Base-by-base conservation (phyloP, 2,113 vertebrate species). In the Meleagris gallopavo region DNA sequence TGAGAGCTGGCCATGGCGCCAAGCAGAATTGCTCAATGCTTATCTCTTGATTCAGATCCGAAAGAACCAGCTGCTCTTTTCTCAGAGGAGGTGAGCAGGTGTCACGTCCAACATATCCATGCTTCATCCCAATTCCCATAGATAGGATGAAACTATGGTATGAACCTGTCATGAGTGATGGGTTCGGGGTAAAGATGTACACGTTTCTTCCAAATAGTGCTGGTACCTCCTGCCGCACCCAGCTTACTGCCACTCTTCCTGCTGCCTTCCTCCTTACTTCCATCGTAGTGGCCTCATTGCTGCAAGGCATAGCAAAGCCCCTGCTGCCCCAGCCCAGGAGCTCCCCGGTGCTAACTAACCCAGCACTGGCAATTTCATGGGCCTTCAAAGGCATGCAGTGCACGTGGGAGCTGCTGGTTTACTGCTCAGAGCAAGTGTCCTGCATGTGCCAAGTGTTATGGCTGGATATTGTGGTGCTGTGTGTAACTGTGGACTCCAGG, bases 401-500 rank as follows among this genome's bases (percentile, higher is more conserved):
- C 40, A 34, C 22, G 19, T 0, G 1, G 14, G 22, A 93, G 50
- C 48, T 76, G 24, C 30, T 58, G 29, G 32, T 16, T 77, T 29
- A 36, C 36, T 61, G 60, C 40, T 88, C 43, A 61, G 45, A 60
- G 60, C 22, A 21, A 19, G 6, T 5, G 10, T 25, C 7, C 13
- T 18, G 10, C 13, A 4, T 4, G 3, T 8, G 41, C 13, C 43
- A 19, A 66, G 30, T 25, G 48, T 48, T 86, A 72, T 54, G 64
- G 3, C 25, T 14, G 43, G 67, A 10, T 43, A 15, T 27, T 55
- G 25, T 0, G 3, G 41, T 27, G 46, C 36, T 58, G 45, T 60
- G 10, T 0, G 1, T 24, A 84, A 29, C 32, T 52, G n/a, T 0
- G 0, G n/a, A 48, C 0, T 30, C 58, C 72, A 0, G 0, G 34